These are phyloP conservation scores for Poeciliopsis prolifica DNA, from an alignment of 2,113 vertebrate species.

Conservation along the genomic window DNA sequence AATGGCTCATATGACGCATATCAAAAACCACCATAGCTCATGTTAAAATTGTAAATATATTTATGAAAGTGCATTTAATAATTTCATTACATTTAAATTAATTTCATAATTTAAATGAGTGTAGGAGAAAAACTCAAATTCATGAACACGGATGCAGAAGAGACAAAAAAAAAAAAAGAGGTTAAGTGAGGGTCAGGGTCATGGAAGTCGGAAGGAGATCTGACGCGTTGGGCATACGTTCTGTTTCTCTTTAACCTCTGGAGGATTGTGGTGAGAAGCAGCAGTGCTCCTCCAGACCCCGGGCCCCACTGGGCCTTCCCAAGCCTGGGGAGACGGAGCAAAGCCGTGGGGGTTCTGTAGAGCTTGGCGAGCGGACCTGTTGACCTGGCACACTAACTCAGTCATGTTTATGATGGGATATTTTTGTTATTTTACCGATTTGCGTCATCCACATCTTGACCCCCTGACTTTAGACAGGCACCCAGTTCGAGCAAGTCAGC, in stretches of 20 bases:
- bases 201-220: conserved; percentile 61
- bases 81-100: no score
- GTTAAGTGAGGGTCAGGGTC: conserved; percentile 59
- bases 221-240: conserved; percentile 47
- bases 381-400: conserved; percentile 62
- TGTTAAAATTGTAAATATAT: no score
- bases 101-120: conserved; percentile 31
- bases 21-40: no score
- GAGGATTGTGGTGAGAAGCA: conserved; percentile 47
- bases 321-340: conserved; percentile 45
- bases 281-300: conserved; percentile 45
- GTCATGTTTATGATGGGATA: conserved; percentile 74
- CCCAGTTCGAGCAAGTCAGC: conserved; percentile 64
- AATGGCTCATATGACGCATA: no score
- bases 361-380: conserved; percentile 59
- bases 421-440: conserved; percentile 72
- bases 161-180: conserved; percentile 1
- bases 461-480: conserved; percentile 70
- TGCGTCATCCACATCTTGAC: conserved; percentile 76
- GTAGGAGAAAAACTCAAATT: conserved; percentile 24
- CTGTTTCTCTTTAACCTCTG: conserved; percentile 22
- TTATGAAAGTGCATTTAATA: no score
- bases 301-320: conserved; percentile 58
- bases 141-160: conserved; percentile 7
- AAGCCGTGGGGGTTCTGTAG: conserved; percentile 53